Evolutionary conservation across 2,888 invertebrate species (phyloP), one percentile per base, ranked within the genome.

Genomic region (Scaptomyza parva): DNA sequence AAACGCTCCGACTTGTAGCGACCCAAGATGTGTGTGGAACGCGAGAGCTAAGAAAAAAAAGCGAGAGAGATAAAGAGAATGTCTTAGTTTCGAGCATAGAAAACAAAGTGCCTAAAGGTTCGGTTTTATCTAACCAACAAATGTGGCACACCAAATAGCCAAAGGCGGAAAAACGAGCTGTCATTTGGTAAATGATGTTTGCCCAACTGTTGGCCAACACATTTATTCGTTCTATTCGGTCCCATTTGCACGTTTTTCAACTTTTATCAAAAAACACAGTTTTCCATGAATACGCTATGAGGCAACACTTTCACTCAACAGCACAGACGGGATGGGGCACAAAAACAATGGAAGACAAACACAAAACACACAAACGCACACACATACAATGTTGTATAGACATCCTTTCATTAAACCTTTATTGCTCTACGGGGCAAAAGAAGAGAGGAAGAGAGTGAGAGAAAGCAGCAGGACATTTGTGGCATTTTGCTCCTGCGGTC

Each of bases 1-100:
- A 90, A 88, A 50, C 95, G 93, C 90, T 96, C 96, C 39, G 95
- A 94, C 85, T 95, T 95, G 43, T 96, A 94, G 65, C 95, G 93
- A 86, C 95, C 95, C 89, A 95, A 91, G 62, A 95, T 94, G 89
- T 94, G 94, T 12, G 94, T 94, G 33, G 91, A 90, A 35, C 89
- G 89, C 9, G 89, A 88, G 5, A 89, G 37, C 37, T 55, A 88
- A 87, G 48, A 0, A n/a, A 3, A 45, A 53, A 57, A 28, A 40
- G 30, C 12, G 35, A 53, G 44, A 58, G n/a, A n/a, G n/a, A n/a
- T n/a, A n/a, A n/a, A n/a, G n/a, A n/a, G 11, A 9, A 28, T 5
- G 44, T 59, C 68, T 57, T 60, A 35, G 30, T 30, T 30, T 44
- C 24, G 28, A 20, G 39, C 17, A 40, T 40, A 22, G 22, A 11